Evolutionary conservation across 2,113 vertebrate species (phyloP).

Genomic region (Brachyistius frenatus): DNA sequence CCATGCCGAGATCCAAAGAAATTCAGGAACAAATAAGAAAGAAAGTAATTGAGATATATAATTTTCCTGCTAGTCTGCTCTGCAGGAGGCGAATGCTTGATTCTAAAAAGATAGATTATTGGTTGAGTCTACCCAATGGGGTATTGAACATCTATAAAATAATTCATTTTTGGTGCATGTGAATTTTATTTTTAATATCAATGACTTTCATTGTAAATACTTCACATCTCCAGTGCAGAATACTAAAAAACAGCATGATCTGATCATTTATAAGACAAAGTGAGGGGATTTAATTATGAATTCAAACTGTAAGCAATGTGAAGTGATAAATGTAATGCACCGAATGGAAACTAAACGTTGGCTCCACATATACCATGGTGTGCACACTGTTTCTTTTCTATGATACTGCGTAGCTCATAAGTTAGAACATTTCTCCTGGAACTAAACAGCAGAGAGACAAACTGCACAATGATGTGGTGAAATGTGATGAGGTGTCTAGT

Average conservation of each 20-base stretch:
- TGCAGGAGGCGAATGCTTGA: slow-evolving; percentile 5
- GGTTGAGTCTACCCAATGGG: not conserved
- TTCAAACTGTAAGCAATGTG: slow-evolving; percentile 45
- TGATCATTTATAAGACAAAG: slow-evolving; percentile 37
- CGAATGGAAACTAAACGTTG: not conserved
- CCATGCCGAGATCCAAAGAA: no score
- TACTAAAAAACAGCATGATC: slow-evolving; percentile 47
- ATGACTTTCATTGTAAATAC: slow-evolving; percentile 1
- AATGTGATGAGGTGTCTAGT: slow-evolving; percentile 27
- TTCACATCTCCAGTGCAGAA: slow-evolving; percentile 15
- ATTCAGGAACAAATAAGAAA: no score
- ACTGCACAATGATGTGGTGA: slow-evolving; percentile 36
- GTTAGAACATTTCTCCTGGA: slow-evolving; percentile 19
- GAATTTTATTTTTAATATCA: slow-evolving; percentile 22
- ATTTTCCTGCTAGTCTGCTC: slow-evolving; percentile 3
- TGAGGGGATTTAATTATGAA: slow-evolving; percentile 27
- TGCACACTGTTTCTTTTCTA: not conserved
- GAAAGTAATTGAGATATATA: no score
- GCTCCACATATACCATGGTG: not conserved
- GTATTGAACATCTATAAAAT: not conserved
- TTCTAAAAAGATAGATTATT: not conserved
- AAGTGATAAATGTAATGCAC: slow-evolving; percentile 13
- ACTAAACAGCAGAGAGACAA: slow-evolving; percentile 32
- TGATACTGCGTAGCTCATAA: slow-evolving; percentile 5
- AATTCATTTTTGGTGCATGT: slow-evolving; percentile 2